These are phyloP conservation scores for Anoncus sp. DNA, from an alignment of 2,888 invertebrate species.

Conservation along the genomic window DNA sequence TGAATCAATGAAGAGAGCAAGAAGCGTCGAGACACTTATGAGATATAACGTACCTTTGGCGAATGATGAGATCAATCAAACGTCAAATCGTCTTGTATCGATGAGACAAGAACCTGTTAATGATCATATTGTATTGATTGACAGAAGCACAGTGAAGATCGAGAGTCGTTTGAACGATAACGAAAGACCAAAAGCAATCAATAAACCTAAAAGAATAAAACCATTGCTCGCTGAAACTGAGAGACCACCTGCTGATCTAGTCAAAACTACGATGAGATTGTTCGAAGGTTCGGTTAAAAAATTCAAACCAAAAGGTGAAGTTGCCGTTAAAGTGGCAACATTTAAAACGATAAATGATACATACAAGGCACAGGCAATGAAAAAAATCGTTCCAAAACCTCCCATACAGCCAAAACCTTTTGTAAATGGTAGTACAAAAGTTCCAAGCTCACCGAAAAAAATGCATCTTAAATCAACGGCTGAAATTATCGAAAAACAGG, in stretches of 20 bases:
- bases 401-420: conserved; percentile 84
- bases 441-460: conserved; percentile 80
- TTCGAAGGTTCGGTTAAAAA: conserved; percentile 87
- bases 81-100: conserved; percentile 28
- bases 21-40: conserved; percentile 93
- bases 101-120: conserved; percentile 82
- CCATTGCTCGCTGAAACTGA: conserved; percentile 90
- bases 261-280: conserved; percentile 92
- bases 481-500: conserved; percentile 74
- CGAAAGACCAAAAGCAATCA: conserved; percentile 82
- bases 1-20: conserved; percentile 91
- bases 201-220: conserved; percentile 86
- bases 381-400: conserved; percentile 83
- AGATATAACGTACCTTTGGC: conserved; percentile 85
- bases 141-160: conserved; percentile 79
- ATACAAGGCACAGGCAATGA: conserved; percentile 82
- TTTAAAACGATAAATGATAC: conserved; percentile 87
- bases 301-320: conserved; percentile 84
- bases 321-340: conserved; percentile 87
- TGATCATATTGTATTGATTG: conserved; percentile 84
- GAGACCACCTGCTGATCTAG: conserved; percentile 95
- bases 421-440: conserved; percentile 74
- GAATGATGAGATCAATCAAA: conserved; percentile 59
- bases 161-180: conserved; percentile 80
- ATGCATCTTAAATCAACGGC: conserved; percentile 72